phyloP scores from a whole-genome alignment of 2,113 vertebrate species.

The Atlantisia rogersi region DNA sequence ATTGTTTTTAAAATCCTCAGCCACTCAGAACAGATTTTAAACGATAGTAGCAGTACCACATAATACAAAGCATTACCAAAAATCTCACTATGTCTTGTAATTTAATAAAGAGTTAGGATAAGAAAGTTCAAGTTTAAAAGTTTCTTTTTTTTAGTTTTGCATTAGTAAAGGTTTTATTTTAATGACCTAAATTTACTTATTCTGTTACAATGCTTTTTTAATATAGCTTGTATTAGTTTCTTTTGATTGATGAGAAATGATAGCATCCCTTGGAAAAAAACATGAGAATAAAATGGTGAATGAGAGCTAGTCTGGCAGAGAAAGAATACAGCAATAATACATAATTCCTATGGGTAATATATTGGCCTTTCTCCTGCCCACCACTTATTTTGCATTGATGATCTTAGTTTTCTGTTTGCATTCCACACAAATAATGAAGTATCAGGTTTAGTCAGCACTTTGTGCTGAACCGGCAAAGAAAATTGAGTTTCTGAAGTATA shows the following conservation, averaged over 20 bases:
- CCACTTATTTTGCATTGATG: background rate
- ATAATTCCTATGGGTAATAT: background rate
- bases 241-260: background rate
- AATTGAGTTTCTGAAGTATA: slow-evolving; percentile 9
- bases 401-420: background rate
- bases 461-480: background rate
- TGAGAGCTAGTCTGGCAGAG: background rate
- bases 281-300: background rate
- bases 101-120: background rate
- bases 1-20: background rate
- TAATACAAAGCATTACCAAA: background rate
- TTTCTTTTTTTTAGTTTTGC: background rate
- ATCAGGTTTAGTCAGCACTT: background rate
- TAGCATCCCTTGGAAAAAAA: background rate
- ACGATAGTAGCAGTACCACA: background rate
- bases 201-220: background rate
- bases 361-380: background rate
- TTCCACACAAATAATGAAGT: background rate
- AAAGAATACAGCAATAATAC: background rate
- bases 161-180: background rate
- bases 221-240: background rate
- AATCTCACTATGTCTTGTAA: background rate
- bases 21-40: background rate
- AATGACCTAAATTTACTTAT: background rate
- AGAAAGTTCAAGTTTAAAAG: background rate